Evolutionary conservation across 2,888 invertebrate genomes (phyloP).

Genomic region (Bruchidius siliquastri): DNA sequence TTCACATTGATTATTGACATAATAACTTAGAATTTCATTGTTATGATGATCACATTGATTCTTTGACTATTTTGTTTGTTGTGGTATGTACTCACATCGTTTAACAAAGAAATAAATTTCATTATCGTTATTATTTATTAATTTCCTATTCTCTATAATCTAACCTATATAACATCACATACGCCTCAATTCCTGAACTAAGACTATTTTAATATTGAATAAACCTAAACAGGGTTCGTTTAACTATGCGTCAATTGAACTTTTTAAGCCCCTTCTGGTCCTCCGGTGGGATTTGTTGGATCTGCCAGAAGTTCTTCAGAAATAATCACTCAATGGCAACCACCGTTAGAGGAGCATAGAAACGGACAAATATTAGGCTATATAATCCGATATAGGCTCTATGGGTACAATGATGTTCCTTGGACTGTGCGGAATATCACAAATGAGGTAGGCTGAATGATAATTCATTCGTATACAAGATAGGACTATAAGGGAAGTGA

Average conservation of each 20-base stretch:
- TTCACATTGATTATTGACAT: too few relatives aligned
- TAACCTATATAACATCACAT: too few relatives aligned
- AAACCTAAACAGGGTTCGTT: not conserved
- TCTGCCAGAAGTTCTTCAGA: constrained; percentile 91
- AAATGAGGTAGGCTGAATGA: constrained; percentile 57
- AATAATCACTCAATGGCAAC: constrained; percentile 96
- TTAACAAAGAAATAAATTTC: too few relatives aligned
- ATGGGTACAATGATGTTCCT: constrained; percentile 87
- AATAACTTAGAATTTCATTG: too few relatives aligned
- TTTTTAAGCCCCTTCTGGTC: constrained; percentile 83
- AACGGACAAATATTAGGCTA: constrained; percentile 95
- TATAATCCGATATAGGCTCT: constrained; percentile 83
- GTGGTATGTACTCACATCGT: too few relatives aligned
- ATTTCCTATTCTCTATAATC: too few relatives aligned
- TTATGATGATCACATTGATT: too few relatives aligned
- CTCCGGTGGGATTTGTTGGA: constrained; percentile 91
- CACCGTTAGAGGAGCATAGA: constrained; percentile 88
- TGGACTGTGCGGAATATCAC: constrained; percentile 91
- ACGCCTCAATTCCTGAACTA: not conserved
- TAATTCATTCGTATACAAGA: too few relatives aligned
- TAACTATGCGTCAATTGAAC: not conserved
- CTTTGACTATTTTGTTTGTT: too few relatives aligned
- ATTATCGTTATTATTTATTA: too few relatives aligned
- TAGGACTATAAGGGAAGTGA: too few relatives aligned
- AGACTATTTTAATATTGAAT: not conserved